phyloP scores from a whole-genome alignment of 2,113 vertebrate genomes.

The Tragulus kanchil region DNA sequence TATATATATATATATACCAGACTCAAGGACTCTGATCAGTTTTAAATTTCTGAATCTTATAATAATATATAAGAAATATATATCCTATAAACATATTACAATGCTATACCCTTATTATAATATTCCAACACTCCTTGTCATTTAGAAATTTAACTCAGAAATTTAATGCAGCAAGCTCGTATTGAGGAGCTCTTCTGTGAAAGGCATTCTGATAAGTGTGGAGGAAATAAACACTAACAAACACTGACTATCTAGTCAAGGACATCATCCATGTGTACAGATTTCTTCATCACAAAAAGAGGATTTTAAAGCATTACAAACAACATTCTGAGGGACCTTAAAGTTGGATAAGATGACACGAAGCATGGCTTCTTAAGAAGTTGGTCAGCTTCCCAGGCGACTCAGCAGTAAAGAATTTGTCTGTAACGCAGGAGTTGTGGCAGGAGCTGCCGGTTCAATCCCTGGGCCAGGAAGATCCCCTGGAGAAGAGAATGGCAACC shows the following conservation, averaged over 20 bases:
- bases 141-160: conserved; percentile 45
- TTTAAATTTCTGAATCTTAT: conserved; percentile 15
- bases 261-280: background rate
- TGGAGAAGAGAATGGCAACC: background rate
- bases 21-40: background rate
- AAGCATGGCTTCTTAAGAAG: background rate
- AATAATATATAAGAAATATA: background rate
- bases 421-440: background rate
- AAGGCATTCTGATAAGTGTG: background rate
- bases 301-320: background rate
- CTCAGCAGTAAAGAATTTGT: background rate
- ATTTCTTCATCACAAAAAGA: background rate
- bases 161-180: background rate
- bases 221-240: background rate
- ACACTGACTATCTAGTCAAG: background rate
- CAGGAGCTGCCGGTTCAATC: background rate
- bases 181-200: background rate
- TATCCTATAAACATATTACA: background rate
- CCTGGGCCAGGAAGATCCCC: background rate
- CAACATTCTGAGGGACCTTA: background rate
- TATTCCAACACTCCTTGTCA: conserved; percentile 17
- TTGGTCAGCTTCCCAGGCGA: background rate
- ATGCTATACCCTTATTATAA: background rate
- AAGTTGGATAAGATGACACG: background rate
- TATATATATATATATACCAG: background rate